Evolutionary conservation across 2,888 invertebrate genomes (phyloP), one percentile per base, ranked within the genome.

Genomic region (Erebia palarica): DNA sequence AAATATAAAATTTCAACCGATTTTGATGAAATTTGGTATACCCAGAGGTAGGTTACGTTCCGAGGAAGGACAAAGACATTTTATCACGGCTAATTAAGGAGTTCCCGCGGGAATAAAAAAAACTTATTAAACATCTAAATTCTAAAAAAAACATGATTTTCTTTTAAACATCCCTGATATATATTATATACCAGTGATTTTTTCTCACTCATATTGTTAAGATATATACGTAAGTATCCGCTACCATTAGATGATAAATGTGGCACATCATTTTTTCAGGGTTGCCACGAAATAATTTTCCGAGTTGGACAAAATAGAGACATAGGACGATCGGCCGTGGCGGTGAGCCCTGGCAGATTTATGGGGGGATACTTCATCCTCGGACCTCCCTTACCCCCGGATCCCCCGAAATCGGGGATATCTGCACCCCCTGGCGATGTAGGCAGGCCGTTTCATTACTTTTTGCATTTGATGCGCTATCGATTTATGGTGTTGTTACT

Each of bases 311-410:
- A 76, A 75, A 77, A 77, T 75, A 75, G 73, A 75, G 77, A 75
- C 77, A 75, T 68, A 71, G 72, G 71, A 70, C 66, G 68, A 14
- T 59, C 58, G 73, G 67, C 60, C 57, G 69, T 76, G 78, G 80
- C 79, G 82, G 77, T 80, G 84, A 83, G 81, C 78, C 78, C 75
- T 79, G 82, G 80, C 86, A 88, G 88, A 91, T 91, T 91, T 90
- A 91, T 87, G 84, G 80, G 81, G 79, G 83, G 82, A 90, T 90
- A 89, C 87, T 85, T 91, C 89, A 90, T 90, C 84, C 60, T 65
- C 27, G 65, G 47, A 82, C 82, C 82, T 47, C 78, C 78, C 80
- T 18, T 18, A 5, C 68, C 51, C 47, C 60, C 61, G 65, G 14
- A 81, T 81, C 82, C 78, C 78, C 80, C 82, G 81, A 79, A 81